These are phyloP conservation scores for Platycheirus rosarum DNA, from an alignment of 2,888 invertebrate species.

Conservation along the genomic window DNA sequence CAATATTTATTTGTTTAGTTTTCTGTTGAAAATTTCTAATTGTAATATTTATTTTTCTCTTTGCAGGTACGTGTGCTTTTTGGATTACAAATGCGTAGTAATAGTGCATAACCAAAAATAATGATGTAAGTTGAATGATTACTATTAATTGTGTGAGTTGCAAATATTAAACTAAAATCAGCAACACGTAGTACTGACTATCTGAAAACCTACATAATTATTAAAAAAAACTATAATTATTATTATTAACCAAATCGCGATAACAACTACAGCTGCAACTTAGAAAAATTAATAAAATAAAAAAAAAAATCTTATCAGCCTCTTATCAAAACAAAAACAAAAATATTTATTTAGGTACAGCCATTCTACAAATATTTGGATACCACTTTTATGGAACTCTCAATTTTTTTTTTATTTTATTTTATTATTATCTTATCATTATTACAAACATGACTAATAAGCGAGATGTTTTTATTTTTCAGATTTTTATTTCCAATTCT, in stretches of 20 bases:
- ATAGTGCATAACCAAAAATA: slow-evolving; percentile 69
- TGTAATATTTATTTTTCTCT: slow-evolving; percentile 13
- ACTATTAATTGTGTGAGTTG: slow-evolving; percentile 46
- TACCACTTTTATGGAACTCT: slow-evolving; percentile 14
- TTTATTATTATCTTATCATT: slow-evolving; percentile 32
- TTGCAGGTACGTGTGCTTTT: slow-evolving; percentile 72
- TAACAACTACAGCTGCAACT: slow-evolving; percentile 40
- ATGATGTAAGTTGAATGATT: slow-evolving; percentile 69
- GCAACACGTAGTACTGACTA: slow-evolving; percentile 29
- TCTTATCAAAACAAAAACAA: slow-evolving; percentile 25
- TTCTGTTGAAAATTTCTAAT: not conserved
- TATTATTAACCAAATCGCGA: slow-evolving; percentile 15
- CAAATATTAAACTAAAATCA: slow-evolving; percentile 21
- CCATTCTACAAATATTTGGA: slow-evolving; percentile 31
- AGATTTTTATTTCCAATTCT: not conserved
- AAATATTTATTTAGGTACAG: slow-evolving; percentile 24
- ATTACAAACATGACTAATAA: slow-evolving; percentile 36
- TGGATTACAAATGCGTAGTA: slow-evolving; percentile 72
- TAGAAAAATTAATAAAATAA: too few relatives aligned
- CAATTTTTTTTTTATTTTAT: slow-evolving; percentile 1
- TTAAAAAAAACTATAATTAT: not conserved
- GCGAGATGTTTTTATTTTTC: slow-evolving; percentile 38
- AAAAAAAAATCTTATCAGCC: slow-evolving; percentile 38
- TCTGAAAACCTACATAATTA: slow-evolving; percentile 26
- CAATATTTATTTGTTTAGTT: too few relatives aligned